Evolutionary conservation across 2,888 invertebrate species (phyloP), one percentile per base, ranked within the genome.

Genomic region (Zaprionus bogoriensis): DNA sequence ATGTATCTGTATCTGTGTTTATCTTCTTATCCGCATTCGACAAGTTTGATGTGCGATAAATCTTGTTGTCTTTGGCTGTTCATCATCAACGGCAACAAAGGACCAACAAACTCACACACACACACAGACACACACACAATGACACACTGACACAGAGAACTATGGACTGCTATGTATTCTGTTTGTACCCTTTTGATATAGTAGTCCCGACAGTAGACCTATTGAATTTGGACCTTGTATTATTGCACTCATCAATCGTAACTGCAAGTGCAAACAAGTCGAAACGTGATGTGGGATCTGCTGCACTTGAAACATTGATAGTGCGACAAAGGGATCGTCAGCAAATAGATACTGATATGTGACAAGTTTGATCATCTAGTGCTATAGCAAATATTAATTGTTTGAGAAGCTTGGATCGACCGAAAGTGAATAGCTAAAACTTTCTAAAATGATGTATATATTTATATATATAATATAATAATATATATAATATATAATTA

Each of bases 21-120:
- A 70, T 84, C 74, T 74, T 12, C 39, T 38, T 36, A 36, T 36
- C 32, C 61, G 57, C 59, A 41, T 58, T 71, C 74, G 67, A 77
- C 73, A 79, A 68, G 79, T 67, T 63, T 66, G 78, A 70, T 62
- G 74, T 59, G 71, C 71, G 71, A 78, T 81, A 74, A 81, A 81
- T 78, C 85, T 44, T 60, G 61, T 58, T 66, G 67, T 57, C 79
- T 57, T 30, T 44, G 42, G 51, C 65, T 39, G 64, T 64, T 70
- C 67, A 70, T 55, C 71, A 70, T 55, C 71, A 51, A 2, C 62
- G 36, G 14, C 28, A 23, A 36, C 42, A 54, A 55, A 61, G 61
- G 71, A 74, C 48, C 50, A 28, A 30, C 30, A 54, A 14, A 23
- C 20, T 22, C 17, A 14, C 7, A 19, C 14, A 47, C 10, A 39